These are phyloP conservation scores for Drosophila pseudotakahashii DNA, from an alignment of 2,888 invertebrate genomes.

Conservation along the genomic window DNA sequence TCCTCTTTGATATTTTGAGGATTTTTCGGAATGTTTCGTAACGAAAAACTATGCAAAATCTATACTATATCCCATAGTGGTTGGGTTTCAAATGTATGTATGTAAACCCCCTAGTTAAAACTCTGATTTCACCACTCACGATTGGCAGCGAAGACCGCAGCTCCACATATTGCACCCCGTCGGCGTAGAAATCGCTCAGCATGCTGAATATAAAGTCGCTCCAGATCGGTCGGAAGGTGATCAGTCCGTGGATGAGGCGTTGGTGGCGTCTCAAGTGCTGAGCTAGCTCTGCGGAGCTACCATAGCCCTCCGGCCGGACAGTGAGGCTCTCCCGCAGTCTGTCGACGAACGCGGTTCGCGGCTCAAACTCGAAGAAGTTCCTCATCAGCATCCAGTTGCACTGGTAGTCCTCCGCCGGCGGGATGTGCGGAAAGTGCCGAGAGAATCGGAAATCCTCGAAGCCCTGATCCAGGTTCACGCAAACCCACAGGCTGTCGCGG, in stretches of 20 bases:
- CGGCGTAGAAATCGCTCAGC: conserved; percentile 86
- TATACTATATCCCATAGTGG: no score
- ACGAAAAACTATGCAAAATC: no score
- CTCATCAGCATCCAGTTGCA: conserved; percentile 69
- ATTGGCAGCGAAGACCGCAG: conserved; percentile 87
- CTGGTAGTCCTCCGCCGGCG: conserved; percentile 15
- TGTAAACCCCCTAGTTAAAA: no score
- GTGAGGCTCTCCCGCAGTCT: conserved; percentile 40
- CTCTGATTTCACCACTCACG: conserved; percentile 56
- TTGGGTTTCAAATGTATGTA: no score
- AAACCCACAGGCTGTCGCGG: conserved; percentile 58
- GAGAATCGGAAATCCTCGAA: conserved; percentile 59
- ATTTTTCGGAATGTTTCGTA: no score
- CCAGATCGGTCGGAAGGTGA: conserved; percentile 87
- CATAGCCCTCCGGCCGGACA: conserved; percentile 81
- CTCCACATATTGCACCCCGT: conserved; percentile 89
- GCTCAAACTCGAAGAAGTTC: conserved; percentile 33
- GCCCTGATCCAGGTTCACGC: conserved; percentile 28
- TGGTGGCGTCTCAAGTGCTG: conserved; percentile 86
- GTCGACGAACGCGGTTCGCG: conserved; percentile 82
- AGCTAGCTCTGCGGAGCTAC: conserved; percentile 86
- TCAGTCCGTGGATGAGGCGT: conserved; percentile 84
- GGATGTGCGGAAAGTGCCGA: conserved; percentile 18
- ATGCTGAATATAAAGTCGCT: conserved; percentile 87
- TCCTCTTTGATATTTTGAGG: no score